Evolutionary conservation across 2,113 vertebrate species (phyloP), one percentile per base, ranked within the genome.

Genomic region (Ornithorhynchus anatinus): DNA sequence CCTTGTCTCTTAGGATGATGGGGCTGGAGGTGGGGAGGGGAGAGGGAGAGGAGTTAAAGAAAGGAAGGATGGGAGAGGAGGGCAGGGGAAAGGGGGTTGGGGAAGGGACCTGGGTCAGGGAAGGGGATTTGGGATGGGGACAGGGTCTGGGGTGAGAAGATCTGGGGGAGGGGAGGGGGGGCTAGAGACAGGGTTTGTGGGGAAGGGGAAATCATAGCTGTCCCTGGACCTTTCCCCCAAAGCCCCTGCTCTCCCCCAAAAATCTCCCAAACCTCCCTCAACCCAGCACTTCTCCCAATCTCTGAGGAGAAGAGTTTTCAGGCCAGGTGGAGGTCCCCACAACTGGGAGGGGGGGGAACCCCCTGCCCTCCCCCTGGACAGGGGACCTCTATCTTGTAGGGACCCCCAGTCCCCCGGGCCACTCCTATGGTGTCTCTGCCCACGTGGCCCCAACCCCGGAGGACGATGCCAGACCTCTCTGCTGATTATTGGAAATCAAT

Each of bases 401-500:
- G n/a, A n/a, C n/a, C n/a, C n/a, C n/a, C n/a, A n/a, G n/a, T n/a
- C n/a, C n/a, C n/a, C n/a, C n/a, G n/a, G n/a, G n/a, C n/a, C n/a
- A n/a, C n/a, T n/a, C n/a, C n/a, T n/a, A n/a, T n/a, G n/a, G n/a
- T n/a, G n/a, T n/a, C n/a, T n/a, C n/a, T n/a, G n/a, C n/a, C n/a
- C n/a, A n/a, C n/a, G n/a, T n/a, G n/a, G n/a, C n/a, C n/a, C n/a
- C n/a, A n/a, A n/a, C n/a, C n/a, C n/a, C n/a, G n/a, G n/a, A n/a
- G n/a, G n/a, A n/a, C n/a, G n/a, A n/a, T n/a, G n/a, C n/a, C 38
- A 33, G 25, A 43, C 58, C 50, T 77, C 65, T 81, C 68, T 68
- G 77, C 72, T 72, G 70, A 70, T 80, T 79, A 80, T 77, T 85
- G 52, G 47, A 69, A 81, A 77, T 72, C 60, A 70, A 65, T 78